Evolutionary conservation across 2,113 vertebrate species (phyloP).

Genomic region (Lepidothrix coronata): DNA sequence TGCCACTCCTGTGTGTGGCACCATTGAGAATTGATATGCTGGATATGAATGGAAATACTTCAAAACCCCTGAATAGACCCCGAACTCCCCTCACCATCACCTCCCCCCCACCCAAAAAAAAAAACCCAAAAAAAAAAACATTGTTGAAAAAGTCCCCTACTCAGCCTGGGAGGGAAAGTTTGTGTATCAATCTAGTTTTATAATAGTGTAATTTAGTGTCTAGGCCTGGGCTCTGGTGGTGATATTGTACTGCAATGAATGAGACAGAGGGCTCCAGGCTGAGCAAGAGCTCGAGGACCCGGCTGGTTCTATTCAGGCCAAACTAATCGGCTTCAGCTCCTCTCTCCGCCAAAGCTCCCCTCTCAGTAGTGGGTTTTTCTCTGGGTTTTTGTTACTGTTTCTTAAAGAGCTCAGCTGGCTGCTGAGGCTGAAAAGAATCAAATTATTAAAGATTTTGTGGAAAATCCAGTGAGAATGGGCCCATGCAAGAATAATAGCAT

Average conservation of each 20-base stretch:
- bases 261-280: conserved; percentile 78
- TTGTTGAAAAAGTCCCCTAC: conserved; percentile 69
- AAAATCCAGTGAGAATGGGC: conserved; percentile 80
- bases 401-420: conserved; percentile 84
- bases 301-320: conserved; percentile 80
- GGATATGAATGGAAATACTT: conserved; percentile 64
- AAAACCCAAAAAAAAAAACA: background rate
- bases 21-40: conserved; percentile 65
- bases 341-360: conserved; percentile 75
- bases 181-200: conserved; percentile 79
- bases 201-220: conserved; percentile 85
- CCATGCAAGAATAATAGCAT: conserved; percentile 76
- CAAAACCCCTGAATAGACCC: conserved; percentile 48
- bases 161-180: conserved; percentile 74
- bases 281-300: conserved; percentile 75
- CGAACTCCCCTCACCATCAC: background rate
- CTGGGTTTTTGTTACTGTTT: conserved; percentile 82
- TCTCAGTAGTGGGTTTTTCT: conserved; percentile 79
- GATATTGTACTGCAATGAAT: conserved; percentile 85
- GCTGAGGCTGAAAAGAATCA: conserved; percentile 81
- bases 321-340: conserved; percentile 82
- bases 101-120: background rate
- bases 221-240: conserved; percentile 83
- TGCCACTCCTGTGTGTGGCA: conserved; percentile 50
- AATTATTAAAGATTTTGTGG: conserved; percentile 84